Base-by-base conservation (phyloP, 2,888 invertebrate genomes). In the Barypeithes pellucidus region DNA sequence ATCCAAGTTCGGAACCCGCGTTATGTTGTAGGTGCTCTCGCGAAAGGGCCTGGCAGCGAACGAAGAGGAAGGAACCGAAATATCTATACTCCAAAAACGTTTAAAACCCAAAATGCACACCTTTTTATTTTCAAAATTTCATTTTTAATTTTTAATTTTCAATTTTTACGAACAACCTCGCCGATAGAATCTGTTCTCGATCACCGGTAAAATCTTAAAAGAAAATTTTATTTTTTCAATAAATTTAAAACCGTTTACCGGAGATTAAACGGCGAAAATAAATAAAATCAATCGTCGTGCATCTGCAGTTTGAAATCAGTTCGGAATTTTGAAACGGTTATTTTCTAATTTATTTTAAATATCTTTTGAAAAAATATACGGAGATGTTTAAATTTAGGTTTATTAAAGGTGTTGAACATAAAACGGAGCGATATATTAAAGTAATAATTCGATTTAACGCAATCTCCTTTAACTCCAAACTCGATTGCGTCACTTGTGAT, bases 231-330 rank as follows among this genome's bases (percentile, higher is more conserved):
- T 52, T 47, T 62, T 67, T 67, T 67, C 62, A 57, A 73, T 68
- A 73, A 73, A 69, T 69, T 69, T 57, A 43, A 16, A 39, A 33
- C 39, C 45, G 65, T 69, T 68, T 68, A 73, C 50, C 14, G 52
- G 50, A 72, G 54, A 72, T 24, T 39, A 67, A 67, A 73, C 50
- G 47, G 43, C 59, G n/a, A 61, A 66, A 66, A 74, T 74, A 74
- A 74, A 74, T 74, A 74, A 66, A 61, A 74, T 74, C 74, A 70
- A 61, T 74, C 74, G 67, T 66, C 70, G 70, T 66, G n/a, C n/a
- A 24, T 60, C 36, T 47, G 60, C 70, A 74, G 70, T 66, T 66
- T 69, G 60, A 74, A 67, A 70, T 52, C 57, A 47, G 41, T 16
- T 24, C 12, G 69, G 70, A 74, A 74, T 74, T 70, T 73, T 69